These are phyloP conservation scores for Cephus pulcher DNA, from an alignment of 2,888 invertebrate genomes.

Conservation along the genomic window DNA sequence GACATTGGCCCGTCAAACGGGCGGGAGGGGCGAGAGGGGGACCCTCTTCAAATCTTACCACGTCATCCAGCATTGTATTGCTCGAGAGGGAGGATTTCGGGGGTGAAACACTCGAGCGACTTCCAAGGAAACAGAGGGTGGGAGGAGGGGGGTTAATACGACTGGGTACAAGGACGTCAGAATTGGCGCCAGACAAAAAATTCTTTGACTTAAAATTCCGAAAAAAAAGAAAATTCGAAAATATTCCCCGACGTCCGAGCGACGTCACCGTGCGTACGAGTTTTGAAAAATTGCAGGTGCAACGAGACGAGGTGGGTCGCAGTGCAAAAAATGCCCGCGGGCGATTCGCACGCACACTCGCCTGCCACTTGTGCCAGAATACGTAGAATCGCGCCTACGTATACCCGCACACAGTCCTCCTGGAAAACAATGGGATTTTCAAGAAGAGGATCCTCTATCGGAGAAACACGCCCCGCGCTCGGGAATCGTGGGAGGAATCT, in stretches of 20 bases:
- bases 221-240: not conserved
- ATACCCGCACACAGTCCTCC: not conserved
- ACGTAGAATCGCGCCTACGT: not conserved
- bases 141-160: not conserved
- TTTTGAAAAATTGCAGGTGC: constrained; percentile 20
- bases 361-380: not conserved
- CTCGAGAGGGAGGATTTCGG: not conserved
- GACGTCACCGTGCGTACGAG: constrained; percentile 17
- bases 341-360: not conserved
- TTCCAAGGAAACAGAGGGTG: constrained; percentile 5
- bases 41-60: constrained; percentile 17
- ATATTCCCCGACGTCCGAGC: not conserved
- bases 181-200: not conserved
- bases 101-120: constrained; percentile 1
- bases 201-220: not conserved
- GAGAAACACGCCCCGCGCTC: constrained; percentile 35
- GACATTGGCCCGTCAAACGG: constrained; percentile 5
- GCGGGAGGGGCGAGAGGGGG: not conserved
- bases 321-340: not conserved
- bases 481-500: constrained; percentile 50
- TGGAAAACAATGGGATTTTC: constrained; percentile 18
- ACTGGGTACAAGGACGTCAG: not conserved
- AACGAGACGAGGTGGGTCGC: not conserved
- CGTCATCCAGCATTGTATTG: constrained; percentile 17
- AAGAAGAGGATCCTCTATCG: constrained; percentile 35